These are phyloP conservation scores for Pegoplata infirma DNA, from an alignment of 2,888 invertebrate species.

Conservation along the genomic window DNA sequence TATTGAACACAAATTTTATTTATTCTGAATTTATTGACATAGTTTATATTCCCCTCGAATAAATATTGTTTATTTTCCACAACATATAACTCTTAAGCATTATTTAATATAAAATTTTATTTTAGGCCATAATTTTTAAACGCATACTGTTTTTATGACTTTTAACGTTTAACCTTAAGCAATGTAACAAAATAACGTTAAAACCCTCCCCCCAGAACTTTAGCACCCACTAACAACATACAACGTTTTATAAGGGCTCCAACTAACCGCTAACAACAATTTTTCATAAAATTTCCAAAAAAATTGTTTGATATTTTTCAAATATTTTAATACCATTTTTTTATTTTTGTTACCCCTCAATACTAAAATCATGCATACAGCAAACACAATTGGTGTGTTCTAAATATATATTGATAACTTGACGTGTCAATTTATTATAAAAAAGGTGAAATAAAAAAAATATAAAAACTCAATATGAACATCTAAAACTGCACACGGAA, in stretches of 20 bases:
- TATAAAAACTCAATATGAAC: not conserved
- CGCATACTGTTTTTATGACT: constrained; percentile 34
- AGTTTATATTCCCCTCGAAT: not conserved
- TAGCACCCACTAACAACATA: not conserved
- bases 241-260: no score
- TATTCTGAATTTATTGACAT: not conserved
- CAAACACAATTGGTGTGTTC: not conserved
- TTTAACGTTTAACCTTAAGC: constrained; percentile 14
- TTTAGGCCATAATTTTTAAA: constrained; percentile 21
- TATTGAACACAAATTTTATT: no score
- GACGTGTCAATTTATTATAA: constrained; percentile 59
- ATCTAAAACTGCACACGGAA: constrained; percentile 8
- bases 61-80: not conserved
- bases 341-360: not conserved
- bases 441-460: not conserved
- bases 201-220: not conserved
- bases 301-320: constrained; percentile 22
- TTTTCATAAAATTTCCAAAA: constrained; percentile 27
- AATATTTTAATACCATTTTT: constrained; percentile 23
- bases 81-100: constrained; percentile 13
- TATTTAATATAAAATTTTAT: constrained; percentile 19
- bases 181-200: constrained; percentile 24
- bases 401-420: constrained; percentile 46
- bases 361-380: not conserved
- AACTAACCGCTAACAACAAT: not conserved